Evolutionary conservation across 2,113 vertebrate species (phyloP).

Genomic region (Aphyosemion australe): DNA sequence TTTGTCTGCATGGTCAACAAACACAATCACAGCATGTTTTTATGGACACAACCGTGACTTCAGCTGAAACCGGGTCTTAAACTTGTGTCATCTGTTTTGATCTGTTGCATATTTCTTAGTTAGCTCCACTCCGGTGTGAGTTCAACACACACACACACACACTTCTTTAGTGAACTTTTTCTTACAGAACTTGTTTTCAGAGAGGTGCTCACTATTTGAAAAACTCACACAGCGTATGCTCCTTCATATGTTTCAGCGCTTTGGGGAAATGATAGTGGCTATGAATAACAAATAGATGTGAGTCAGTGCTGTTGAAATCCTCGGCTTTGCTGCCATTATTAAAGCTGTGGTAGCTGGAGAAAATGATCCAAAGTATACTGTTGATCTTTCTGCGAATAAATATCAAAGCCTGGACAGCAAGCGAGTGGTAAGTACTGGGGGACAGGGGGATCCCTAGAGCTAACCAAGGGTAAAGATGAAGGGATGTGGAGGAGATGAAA

Average conservation of each 20-base stretch:
- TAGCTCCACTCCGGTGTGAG: conserved; percentile 2
- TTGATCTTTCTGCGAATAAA: conserved; percentile 65
- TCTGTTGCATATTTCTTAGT: not conserved
- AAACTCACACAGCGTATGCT: conserved; percentile 53
- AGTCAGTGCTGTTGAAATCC: conserved; percentile 65
- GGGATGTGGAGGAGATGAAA: conserved; percentile 71
- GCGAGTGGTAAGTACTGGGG: conserved; percentile 60
- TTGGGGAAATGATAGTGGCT: conserved; percentile 73
- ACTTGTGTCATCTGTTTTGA: conserved; percentile 5
- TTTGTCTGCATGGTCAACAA: conserved; percentile 42
- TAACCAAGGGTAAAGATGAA: conserved; percentile 73
- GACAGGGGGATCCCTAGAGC: conserved; percentile 69
- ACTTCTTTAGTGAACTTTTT: conserved; percentile 43
- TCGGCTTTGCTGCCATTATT: conserved; percentile 59
- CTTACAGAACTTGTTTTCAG: conserved; percentile 57
- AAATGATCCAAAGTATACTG: conserved; percentile 60
- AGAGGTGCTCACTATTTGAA: conserved; percentile 44
- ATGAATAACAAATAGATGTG: conserved; percentile 76
- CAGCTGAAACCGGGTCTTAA: not conserved
- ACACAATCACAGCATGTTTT: conserved; percentile 7
- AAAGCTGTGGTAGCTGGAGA: conserved; percentile 62
- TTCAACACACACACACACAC: conserved; percentile 13
- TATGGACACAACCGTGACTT: not conserved
- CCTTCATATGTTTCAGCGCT: conserved; percentile 68
- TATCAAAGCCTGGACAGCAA: conserved; percentile 76